A percentile compares a stretch with the other conserved stretches of the same genome.
Conservation (phyloP, 2,888 invertebrate genomes). For the Amphipyra berbera region DNA sequence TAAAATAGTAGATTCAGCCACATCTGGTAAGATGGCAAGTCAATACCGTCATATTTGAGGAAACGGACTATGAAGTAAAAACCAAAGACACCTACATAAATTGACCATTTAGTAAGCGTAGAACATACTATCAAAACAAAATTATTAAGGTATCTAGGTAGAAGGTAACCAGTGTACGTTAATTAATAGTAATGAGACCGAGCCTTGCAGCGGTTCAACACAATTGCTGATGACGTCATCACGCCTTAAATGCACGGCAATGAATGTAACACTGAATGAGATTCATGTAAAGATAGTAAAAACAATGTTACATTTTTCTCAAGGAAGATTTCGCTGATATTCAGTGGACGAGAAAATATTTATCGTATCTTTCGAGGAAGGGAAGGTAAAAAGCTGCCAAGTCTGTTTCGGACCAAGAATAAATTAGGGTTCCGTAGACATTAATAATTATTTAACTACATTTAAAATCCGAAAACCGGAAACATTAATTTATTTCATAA, state of each 20-base stretch:
- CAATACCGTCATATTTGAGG: too few species aligned
- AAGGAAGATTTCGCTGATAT: conserved; percentile 31
- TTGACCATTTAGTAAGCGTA: conserved; percentile 40
- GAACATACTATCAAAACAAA: conserved; percentile 45
- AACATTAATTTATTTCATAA: neutral
- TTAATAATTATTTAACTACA: too few species aligned
- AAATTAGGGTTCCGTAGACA: neutral
- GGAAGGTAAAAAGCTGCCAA: conserved; percentile 21
- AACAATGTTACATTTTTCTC: conserved; percentile 40
- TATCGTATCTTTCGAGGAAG: conserved; percentile 37
- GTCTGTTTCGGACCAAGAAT: conserved; percentile 1
- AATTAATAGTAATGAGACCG: conserved; percentile 69
- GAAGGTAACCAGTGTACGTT: conserved; percentile 64
- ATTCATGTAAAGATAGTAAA: conserved; percentile 40
- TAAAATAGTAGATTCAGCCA: too few species aligned
- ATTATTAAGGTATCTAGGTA: conserved; percentile 55
- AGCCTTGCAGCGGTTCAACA: conserved; percentile 62
- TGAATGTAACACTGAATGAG: conserved; percentile 56
- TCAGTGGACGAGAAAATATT: conserved; percentile 34
- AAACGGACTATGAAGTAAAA: too few species aligned
- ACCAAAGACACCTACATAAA: too few species aligned
- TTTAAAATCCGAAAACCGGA: too few species aligned
- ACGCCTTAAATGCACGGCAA: conserved; percentile 50
- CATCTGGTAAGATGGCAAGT: too few species aligned
- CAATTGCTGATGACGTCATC: conserved; percentile 67